Evolutionary conservation across 2,888 invertebrate genomes (phyloP), one percentile per base, ranked within the genome.

Genomic region (Teinopalpus imperialis): DNA sequence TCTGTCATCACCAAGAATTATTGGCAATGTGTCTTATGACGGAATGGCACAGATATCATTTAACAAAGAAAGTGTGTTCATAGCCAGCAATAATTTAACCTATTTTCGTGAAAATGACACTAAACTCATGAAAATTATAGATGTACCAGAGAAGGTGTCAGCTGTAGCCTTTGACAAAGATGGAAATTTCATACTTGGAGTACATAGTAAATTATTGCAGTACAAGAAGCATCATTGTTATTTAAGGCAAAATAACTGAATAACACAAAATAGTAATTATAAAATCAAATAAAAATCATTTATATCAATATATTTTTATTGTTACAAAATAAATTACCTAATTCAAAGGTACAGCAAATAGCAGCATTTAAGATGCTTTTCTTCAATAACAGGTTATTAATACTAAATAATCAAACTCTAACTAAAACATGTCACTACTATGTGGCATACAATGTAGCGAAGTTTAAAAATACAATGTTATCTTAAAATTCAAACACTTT

Each of bases 1-100:
- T 35, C 49, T 62, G 4, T 66, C 71, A 1, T 57, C 50, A 3
- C 74, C 82, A 1, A 57, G 61, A 8, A 67, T 61, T 21, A 66
- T 85, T 3, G 71, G 74, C 1, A 70, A 74, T 49, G 57, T 85
- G 0, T 52, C 65, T 1, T 81, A 79, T 46, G 63, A 70, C 31
- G 81, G 78, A 5, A 69, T 73, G 37, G 81, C 74, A 5, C 81
- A 83, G 63, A 83, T 85, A 60, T 61, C 79, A 9, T 69, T 81
- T 29, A 59, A 81, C 45, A 63, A 75, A 21, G 63, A 69, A 34
- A 71, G 60, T 13, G 66, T 86, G 2, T 80, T 73, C 45, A 51
- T 83, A 31, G 83, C 81, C 2, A 81, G 79, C 49, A 63, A 71
- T 31, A 69, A 69, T 13, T 56, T 86, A 9, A 51, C 61, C 5